Evolutionary conservation across 2,113 vertebrate species (phyloP).

Genomic region (Cyprinodon brontotheroides): DNA sequence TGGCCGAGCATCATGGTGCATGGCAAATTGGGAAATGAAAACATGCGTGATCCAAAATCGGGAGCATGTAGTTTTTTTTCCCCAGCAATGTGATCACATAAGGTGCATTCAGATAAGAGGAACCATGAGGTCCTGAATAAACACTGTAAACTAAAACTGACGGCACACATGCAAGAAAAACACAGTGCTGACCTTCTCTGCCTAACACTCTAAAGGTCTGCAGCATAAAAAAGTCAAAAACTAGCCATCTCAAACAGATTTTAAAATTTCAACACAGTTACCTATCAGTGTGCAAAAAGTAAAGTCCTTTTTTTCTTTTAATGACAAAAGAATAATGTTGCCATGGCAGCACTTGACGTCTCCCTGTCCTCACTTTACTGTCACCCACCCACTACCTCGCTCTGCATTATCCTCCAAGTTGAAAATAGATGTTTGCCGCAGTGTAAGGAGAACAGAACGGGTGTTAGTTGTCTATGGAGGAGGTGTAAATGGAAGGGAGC

Average conservation of each 20-base stretch:
- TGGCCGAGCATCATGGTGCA: conserved; percentile 82
- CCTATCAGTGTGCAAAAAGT: conserved; percentile 15
- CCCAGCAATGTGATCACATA: conserved; percentile 43
- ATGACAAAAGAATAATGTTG: conserved; percentile 26
- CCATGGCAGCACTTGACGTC: conserved; percentile 40
- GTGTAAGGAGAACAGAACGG: background rate
- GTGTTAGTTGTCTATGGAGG: background rate
- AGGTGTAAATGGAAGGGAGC: conserved; percentile 9
- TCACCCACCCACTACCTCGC: conserved; percentile 6
- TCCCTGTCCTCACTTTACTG: conserved; percentile 27
- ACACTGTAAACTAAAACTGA: background rate
- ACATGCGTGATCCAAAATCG: conserved; percentile 62
- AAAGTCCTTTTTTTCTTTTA: conserved; percentile 1
- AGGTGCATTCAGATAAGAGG: conserved; percentile 18
- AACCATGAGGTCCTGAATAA: conserved; percentile 6
- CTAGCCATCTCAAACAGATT: conserved; percentile 8
- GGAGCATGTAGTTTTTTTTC: conserved; percentile 47
- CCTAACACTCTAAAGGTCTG: conserved; percentile 31
- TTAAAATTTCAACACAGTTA: conserved; percentile 37
- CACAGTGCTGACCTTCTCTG: conserved; percentile 11
- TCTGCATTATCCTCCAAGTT: conserved; percentile 24
- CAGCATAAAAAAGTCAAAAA: conserved; percentile 11
- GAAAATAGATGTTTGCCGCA: conserved; percentile 10
- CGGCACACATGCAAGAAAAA: conserved; percentile 1
- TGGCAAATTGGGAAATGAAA: conserved; percentile 77